Evolutionary conservation across 2,888 invertebrate species (phyloP).

Genomic region (Synanthedon formicaeformis): DNA sequence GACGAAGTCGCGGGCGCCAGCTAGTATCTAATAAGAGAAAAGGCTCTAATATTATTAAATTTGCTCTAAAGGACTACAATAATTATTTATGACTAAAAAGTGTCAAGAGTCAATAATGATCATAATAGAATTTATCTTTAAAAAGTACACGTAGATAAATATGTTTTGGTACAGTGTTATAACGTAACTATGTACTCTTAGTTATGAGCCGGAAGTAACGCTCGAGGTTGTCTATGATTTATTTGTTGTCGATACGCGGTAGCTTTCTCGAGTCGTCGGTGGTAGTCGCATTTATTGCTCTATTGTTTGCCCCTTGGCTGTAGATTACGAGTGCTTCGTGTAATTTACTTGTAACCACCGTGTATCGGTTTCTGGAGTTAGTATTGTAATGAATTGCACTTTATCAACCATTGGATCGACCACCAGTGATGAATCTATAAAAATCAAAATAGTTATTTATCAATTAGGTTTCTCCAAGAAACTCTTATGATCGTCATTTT

Average conservation of each 20-base stretch:
- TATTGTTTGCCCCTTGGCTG: slow-evolving; percentile 55
- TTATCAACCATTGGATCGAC: slow-evolving; percentile 19
- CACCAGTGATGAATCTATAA: not conserved
- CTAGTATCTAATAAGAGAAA: no score
- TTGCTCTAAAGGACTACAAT: no score
- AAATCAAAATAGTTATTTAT: no score
- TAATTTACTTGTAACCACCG: slow-evolving; percentile 52
- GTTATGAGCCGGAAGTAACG: not conserved
- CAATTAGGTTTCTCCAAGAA: no score
- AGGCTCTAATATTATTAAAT: no score
- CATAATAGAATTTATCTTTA: no score
- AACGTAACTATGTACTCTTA: not conserved
- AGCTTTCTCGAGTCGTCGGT: slow-evolving; percentile 46
- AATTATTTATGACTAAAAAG: no score
- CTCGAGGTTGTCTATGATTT: slow-evolving; percentile 46
- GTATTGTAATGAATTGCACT: slow-evolving; percentile 39
- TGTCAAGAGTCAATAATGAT: no score
- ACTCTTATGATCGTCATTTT: no score
- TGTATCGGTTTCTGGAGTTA: slow-evolving; percentile 36
- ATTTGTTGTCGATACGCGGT: slow-evolving; percentile 53
- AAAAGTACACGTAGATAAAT: no score
- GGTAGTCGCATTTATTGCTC: slow-evolving; percentile 55
- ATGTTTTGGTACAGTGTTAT: no score
- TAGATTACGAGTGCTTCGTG: slow-evolving; percentile 37
- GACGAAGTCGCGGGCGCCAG: no score